phyloP scores from a whole-genome alignment of 2,888 invertebrate species.

The Drosophila greeni region DNA sequence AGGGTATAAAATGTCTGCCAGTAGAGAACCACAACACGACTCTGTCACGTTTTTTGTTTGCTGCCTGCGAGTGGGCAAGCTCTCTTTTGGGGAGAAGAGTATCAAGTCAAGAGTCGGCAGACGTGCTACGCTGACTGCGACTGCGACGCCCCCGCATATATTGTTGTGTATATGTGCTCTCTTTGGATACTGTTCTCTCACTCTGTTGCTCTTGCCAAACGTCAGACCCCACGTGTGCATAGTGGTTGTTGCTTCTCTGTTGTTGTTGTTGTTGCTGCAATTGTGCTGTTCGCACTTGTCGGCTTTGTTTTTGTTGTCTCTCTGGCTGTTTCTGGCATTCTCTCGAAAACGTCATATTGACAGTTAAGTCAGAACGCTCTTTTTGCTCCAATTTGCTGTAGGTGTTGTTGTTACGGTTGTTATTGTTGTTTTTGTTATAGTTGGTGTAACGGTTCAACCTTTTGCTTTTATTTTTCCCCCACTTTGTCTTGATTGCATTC shows the following conservation, averaged over 20 bases:
- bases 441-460: slow-evolving; percentile 37
- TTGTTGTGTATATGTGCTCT: slow-evolving; percentile 24
- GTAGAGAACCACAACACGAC: slow-evolving; percentile 60
- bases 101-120: slow-evolving; percentile 43
- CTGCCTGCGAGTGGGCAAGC: slow-evolving; percentile 26
- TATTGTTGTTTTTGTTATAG: slow-evolving; percentile 24
- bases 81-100: slow-evolving; percentile 14
- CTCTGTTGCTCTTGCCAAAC: slow-evolving; percentile 9
- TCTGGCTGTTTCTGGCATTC: slow-evolving; percentile 42
- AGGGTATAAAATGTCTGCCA: slow-evolving; percentile 32
- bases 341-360: slow-evolving; percentile 45
- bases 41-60: slow-evolving; percentile 67
- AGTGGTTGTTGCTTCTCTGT: slow-evolving; percentile 44
- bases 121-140: slow-evolving; percentile 34
- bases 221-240: slow-evolving; percentile 64
- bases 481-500: slow-evolving; percentile 58
- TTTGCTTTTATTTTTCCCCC: slow-evolving; percentile 43
- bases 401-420: slow-evolving; percentile 33
- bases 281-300: slow-evolving; percentile 57
- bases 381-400: slow-evolving; percentile 34
- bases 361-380: slow-evolving; percentile 47
- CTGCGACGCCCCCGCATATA: slow-evolving; percentile 40
- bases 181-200: slow-evolving; percentile 12
- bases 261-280: slow-evolving; percentile 24
- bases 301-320: slow-evolving; percentile 50